Conservation (phyloP, 2,888 invertebrate genomes). For the Hyles lineata region DNA sequence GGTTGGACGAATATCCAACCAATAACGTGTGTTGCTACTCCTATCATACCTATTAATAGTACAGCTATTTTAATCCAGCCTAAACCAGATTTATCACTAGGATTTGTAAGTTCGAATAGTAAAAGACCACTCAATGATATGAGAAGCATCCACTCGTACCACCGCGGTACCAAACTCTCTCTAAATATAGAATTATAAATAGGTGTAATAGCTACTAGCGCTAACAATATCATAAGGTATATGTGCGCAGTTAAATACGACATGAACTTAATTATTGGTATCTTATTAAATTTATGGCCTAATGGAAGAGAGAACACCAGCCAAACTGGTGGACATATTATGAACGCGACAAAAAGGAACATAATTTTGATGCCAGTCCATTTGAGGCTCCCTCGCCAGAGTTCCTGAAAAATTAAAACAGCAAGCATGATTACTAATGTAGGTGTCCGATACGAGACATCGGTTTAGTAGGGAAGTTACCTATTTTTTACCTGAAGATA, state of each 20-base stretch:
- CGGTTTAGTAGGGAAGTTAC: conserved; percentile 69
- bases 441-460: conserved; percentile 26
- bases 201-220: conserved; percentile 95
- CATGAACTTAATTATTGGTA: conserved; percentile 99
- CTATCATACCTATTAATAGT: conserved; percentile 94
- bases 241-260: conserved; percentile 99
- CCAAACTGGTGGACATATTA: conserved; percentile 98
- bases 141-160: conserved; percentile 98
- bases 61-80: conserved; percentile 97
- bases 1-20: conserved; percentile 89
- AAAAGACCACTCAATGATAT: conserved; percentile 97
- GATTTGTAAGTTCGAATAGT: conserved; percentile 98
- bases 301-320: conserved; percentile 97
- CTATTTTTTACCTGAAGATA: conserved; percentile 94
- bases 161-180: conserved; percentile 92
- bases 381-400: conserved; percentile 98
- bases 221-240: conserved; percentile 96
- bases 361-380: conserved; percentile 98
- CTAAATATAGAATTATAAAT: conserved; percentile 92
- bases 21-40: conserved; percentile 94
- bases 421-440: conserved; percentile 37
- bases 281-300: conserved; percentile 98
- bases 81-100: conserved; percentile 98
- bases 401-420: conserved; percentile 87
- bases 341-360: conserved; percentile 95